phyloP scores from a whole-genome alignment of 2,888 invertebrate genomes.

The Nomada ruficornis region DNA sequence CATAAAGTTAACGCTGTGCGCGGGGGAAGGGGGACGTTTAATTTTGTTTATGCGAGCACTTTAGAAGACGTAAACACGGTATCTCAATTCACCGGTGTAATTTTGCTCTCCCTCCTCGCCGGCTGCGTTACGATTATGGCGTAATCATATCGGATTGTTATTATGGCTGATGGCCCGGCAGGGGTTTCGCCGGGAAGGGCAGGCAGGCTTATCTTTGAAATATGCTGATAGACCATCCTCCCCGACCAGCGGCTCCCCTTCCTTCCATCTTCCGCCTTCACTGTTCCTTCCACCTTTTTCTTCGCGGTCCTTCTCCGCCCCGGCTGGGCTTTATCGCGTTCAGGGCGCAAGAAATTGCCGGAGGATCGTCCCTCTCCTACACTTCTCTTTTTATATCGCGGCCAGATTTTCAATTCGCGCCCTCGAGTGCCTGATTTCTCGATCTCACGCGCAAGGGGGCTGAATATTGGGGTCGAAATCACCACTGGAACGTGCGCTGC shows the following conservation, averaged over 20 bases:
- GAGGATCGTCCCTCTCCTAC: conserved; percentile 66
- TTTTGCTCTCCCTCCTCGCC: conserved; percentile 74
- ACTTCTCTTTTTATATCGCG: conserved; percentile 63
- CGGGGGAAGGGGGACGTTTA: conserved; percentile 75
- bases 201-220: conserved; percentile 83
- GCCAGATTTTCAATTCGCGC: conserved; percentile 69
- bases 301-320: conserved; percentile 23
- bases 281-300: conserved; percentile 37
- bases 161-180: conserved; percentile 83
- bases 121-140: conserved; percentile 83
- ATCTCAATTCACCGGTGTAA: conserved; percentile 84
- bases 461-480: conserved; percentile 34
- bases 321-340: conserved; percentile 76
- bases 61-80: conserved; percentile 83
- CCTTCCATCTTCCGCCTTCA: conserved; percentile 34
- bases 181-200: conserved; percentile 73
- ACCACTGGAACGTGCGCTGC: conserved; percentile 6
- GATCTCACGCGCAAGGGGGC: conserved; percentile 32
- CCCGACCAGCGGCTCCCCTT: conserved; percentile 36
- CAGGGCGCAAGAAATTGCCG: conserved; percentile 75
- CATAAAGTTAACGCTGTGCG: conserved; percentile 32
- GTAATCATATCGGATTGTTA: conserved; percentile 85
- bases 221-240: conserved; percentile 83
- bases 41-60: conserved; percentile 84
- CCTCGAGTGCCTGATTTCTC: conserved; percentile 59